phyloP scores from a whole-genome alignment of 2,888 invertebrate genomes.

The Dinocampus coccinellae region DNA sequence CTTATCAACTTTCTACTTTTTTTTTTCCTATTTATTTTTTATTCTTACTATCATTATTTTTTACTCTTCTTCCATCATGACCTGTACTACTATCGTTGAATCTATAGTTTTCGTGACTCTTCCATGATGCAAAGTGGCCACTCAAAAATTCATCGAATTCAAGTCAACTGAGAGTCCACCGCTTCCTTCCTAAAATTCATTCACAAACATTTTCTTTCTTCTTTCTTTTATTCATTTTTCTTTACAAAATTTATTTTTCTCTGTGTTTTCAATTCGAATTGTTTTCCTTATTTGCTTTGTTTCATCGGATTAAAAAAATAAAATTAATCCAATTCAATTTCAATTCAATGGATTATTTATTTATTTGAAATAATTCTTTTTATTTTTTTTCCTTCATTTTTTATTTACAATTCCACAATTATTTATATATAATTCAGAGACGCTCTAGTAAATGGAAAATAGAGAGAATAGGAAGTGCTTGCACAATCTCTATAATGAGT shows the following conservation, averaged over 20 bases:
- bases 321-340: no score
- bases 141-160: conserved; percentile 29
- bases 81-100: conserved; percentile 16
- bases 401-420: neutral
- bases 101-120: conserved; percentile 3
- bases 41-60: neutral
- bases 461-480: neutral
- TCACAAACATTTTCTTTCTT: conserved; percentile 11
- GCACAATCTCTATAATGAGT: conserved; percentile 17
- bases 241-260: neutral
- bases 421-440: neutral
- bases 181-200: conserved; percentile 4
- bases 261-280: neutral
- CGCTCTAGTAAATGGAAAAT: neutral
- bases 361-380: neutral
- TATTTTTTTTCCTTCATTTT: neutral
- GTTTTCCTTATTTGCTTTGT: neutral
- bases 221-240: no score
- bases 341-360: neutral
- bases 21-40: neutral
- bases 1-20: neutral
- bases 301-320: no score
- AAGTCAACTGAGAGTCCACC: conserved; percentile 1
- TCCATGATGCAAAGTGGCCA: conserved; percentile 24
- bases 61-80: neutral